A percentile compares a stretch with the other conserved stretches of the same genome.
Conservation (phyloP, 2,113 vertebrate species). For the Beaufortia kweichowensis region DNA sequence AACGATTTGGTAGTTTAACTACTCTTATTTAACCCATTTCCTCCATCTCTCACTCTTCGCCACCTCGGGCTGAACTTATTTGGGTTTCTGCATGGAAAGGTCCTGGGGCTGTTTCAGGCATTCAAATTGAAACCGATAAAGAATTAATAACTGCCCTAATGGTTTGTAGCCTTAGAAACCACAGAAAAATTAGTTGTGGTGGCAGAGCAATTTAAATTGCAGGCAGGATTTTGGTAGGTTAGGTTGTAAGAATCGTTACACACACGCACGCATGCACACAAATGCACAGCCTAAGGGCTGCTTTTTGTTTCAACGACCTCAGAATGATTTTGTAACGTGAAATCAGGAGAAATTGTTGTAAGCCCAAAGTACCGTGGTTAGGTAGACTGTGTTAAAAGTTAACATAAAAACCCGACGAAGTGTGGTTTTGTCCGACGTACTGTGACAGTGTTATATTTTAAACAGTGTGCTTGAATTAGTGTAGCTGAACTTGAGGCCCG, state of each 20-base stretch:
- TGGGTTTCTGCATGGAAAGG: conserved; percentile 65
- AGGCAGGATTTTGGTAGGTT: conserved; percentile 42
- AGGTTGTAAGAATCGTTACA: conserved; percentile 31
- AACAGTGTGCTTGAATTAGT: no score
- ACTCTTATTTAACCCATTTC: conserved; percentile 68
- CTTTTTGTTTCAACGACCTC: conserved; percentile 37
- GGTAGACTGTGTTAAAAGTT: no score
- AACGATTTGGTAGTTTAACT: conserved; percentile 62
- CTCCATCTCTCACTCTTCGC: conserved; percentile 38
- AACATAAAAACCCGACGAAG: no score
- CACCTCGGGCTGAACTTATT: conserved; percentile 66
- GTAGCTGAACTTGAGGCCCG: no score
- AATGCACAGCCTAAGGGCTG: background rate
- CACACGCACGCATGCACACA: conserved; percentile 2
- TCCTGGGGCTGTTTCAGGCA: conserved; percentile 69
- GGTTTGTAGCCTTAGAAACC: conserved; percentile 65
- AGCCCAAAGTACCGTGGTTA: no score
- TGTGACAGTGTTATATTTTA: no score
- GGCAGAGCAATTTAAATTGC: conserved; percentile 56
- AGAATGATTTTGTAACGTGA: conserved; percentile 51
- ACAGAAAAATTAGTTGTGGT: conserved; percentile 45
- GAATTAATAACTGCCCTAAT: conserved; percentile 69
- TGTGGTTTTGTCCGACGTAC: no score
- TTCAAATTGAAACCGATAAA: conserved; percentile 73
- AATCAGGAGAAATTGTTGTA: no score